Conservation (phyloP, 2,113 vertebrate genomes). For the Astur gentilis region DNA sequence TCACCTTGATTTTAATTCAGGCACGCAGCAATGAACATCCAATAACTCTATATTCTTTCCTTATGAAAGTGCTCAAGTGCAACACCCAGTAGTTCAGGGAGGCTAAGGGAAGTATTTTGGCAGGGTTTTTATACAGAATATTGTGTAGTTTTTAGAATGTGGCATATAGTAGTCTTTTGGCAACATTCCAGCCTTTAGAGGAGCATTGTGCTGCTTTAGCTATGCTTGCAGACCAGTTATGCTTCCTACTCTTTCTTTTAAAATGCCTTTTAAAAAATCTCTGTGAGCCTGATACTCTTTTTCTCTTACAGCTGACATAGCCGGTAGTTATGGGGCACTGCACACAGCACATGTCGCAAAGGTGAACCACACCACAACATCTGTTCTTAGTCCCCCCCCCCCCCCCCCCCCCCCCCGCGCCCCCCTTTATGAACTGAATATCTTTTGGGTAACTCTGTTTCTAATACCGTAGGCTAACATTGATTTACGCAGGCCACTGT, state of each 20-base stretch:
- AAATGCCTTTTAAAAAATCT: neutral
- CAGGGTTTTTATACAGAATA: neutral
- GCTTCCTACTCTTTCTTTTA: neutral
- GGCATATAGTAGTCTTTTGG: neutral
- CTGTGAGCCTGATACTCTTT: neutral
- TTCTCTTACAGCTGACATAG: neutral
- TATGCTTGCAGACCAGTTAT: neutral
- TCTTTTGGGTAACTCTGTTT: slow-evolving; percentile 25
- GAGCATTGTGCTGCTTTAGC: neutral
- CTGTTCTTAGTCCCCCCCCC: neutral
- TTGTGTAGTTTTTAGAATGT: neutral
- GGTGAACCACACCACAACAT: neutral
- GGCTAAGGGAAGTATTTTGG: neutral
- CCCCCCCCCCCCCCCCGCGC: neutral
- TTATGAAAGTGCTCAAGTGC: neutral
- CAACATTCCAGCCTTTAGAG: neutral
- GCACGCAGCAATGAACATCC: neutral
- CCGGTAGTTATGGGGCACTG: neutral
- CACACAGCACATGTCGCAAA: neutral
- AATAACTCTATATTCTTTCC: neutral
- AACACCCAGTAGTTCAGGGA: neutral
- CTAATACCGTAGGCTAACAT: neutral
- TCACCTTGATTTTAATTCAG: slow-evolving; percentile 30
- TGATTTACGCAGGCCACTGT: slow-evolving; percentile 39
- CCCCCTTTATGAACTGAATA: neutral